Base-by-base conservation (phyloP, 2,797 vertebrate genomes). In the Danio aesculapii region DNA sequence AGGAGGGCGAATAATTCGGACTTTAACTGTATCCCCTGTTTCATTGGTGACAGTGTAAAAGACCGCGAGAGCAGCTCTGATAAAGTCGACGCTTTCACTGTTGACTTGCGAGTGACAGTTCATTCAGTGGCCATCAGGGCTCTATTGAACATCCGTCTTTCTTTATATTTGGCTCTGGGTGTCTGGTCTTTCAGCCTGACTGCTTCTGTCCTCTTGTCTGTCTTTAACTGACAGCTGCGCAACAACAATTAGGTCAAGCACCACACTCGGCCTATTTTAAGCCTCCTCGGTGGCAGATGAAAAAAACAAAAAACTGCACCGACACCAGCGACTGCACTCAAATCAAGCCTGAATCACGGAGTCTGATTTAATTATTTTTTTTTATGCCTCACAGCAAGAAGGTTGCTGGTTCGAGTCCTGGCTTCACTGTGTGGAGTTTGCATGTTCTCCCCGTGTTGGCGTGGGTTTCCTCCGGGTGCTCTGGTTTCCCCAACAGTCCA, bases 221-320 rank as follows among this genome's bases (percentile, higher is more conserved):
- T 75, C 50, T 50, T 90, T 81, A 69, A 85, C 72, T 87, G 84
- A 90, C 88, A 90, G 83, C 86, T 86, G 89, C 88, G 84, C 67
- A 19, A 61, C 79, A 74, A 83, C 89, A 94, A 91, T 92, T 89
- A 91, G 91, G 92, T 94, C 91, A 91, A 87, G 77, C 79, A 57
- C 43, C 21, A 82, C 52, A 81, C 77, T 81, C 80, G 83, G 88
- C 86, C 91, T 93, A 93, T 91, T 92, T 93, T 88, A 86, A 90
- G 88, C 74, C 75, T 76, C 41, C 57, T 69, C 79, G 66, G 77
- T 79, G 79, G 44, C 81, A 78, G 61, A 79, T 76, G 71, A 30
- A 30, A 30, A 30, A 30, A 30, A 75, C 73, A 53, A 75, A 11
- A 80, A 85, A 50, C 30, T 67, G 84, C 74, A 70, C 68, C 82